Evolutionary conservation across 2,888 invertebrate genomes (phyloP), one percentile per base, ranked within the genome.

Genomic region (Cosmorhoe ocellata): DNA sequence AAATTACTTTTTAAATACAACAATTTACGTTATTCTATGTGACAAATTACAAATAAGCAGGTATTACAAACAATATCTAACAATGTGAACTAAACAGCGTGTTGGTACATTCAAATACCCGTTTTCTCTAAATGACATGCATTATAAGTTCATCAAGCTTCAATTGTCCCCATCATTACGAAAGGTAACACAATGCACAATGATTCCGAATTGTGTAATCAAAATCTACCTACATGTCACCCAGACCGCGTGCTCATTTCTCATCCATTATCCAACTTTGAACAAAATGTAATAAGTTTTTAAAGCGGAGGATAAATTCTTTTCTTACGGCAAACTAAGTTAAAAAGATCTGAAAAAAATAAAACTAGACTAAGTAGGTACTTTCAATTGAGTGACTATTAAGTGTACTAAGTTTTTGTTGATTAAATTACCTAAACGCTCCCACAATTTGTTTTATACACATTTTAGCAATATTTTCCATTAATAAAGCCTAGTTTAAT

Each of bases 121-220:
- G 28, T 28, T 37, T 14, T 33, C 24, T 42, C n/a, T 42, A 38
- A n/a, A 44, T 27, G 44, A 40, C 39, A 36, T 38, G 26, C 50
- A 50, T 55, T 55, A 55, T 43, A 50, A 43, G 55, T 51, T 39
- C 55, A 50, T 55, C 39, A 55, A 47, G 34, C 39, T 34, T 40
- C 40, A 46, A 27, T 26, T 42, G 18, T 32, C 38, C 12, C 34
- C 38, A 38, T 46, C 44, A 42, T 43, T 32, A 39, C 7, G 18
- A 10, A 12, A 27, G 26, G 49, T 44, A 50, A 57, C 50, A 52
- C 50, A 52, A 56, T 47, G 47, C 47, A 51, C 45, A 50, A 50
- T 55, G 38, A 40, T 24, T 36, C 32, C 37, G 26, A 42, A 34
- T 45, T 32, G 42, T 47, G 30, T 47, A 32, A 51, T n/a, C n/a